Evolutionary conservation across 2,888 invertebrate genomes (phyloP).

Genomic region (Microplitis manilae): DNA sequence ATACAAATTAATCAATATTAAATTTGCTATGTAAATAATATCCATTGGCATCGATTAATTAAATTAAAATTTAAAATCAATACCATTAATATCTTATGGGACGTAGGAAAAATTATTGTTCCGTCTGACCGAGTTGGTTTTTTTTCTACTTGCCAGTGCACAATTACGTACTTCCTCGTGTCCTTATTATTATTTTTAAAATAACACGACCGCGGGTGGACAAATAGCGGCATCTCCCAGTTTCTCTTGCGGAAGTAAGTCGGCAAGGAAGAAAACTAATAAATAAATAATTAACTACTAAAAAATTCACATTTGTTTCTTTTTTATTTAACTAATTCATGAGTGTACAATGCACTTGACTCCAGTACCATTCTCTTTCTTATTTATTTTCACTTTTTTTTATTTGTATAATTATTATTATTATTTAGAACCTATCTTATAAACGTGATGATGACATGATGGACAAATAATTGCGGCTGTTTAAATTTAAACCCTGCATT

Average conservation of each 20-base stretch:
- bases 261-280: constrained; percentile 1
- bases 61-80: neutral
- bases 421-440: constrained; percentile 1
- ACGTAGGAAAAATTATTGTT: constrained; percentile 9
- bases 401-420: neutral
- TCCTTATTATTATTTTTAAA: neutral
- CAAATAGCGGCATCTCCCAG: constrained; percentile 10
- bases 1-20: constrained; percentile 16
- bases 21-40: neutral
- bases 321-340: constrained; percentile 15
- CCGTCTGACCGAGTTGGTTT: neutral
- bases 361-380: neutral
- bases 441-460: neutral
- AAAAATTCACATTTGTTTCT: neutral
- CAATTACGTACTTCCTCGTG: neutral
- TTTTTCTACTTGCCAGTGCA: neutral
- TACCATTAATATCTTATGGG: constrained; percentile 12
- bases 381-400: neutral
- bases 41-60: neutral
- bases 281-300: neutral
- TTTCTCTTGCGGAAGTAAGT: neutral
- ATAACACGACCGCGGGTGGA: neutral
- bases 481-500: neutral
- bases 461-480: neutral
- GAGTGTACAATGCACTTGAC: neutral